A percentile compares a stretch with the other conserved stretches of the same genome.
Evolutionary conservation across 2,888 invertebrate species (phyloP).

Genomic region (Apamea anceps): DNA sequence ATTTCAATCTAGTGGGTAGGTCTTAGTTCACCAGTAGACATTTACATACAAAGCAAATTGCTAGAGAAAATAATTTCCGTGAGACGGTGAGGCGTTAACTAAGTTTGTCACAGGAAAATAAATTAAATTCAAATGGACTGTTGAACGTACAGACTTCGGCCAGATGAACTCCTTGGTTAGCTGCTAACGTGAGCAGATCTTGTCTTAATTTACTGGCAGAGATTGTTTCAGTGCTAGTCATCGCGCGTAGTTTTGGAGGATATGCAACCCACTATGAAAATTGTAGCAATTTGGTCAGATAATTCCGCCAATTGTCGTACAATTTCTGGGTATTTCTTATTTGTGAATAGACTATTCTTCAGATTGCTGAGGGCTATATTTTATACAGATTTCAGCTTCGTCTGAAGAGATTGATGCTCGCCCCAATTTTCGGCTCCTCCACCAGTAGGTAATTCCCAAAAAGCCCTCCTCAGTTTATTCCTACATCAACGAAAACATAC

Average conservation of each 20-base stretch:
- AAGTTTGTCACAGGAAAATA: conserved; percentile 59
- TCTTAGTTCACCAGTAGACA: conserved; percentile 32
- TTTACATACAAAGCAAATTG: conserved; percentile 57
- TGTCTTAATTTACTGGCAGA: conserved; percentile 37
- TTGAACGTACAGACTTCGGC: conserved; percentile 38
- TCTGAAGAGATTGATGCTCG: not conserved
- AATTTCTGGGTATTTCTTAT: not conserved
- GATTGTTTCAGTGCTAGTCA: conserved; percentile 13
- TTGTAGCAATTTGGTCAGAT: not conserved
- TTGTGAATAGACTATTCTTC: not conserved
- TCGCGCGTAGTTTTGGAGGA: not conserved
- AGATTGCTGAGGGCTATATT: not conserved
- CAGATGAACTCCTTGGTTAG: conserved; percentile 37
- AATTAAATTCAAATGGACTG: conserved; percentile 63
- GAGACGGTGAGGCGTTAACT: conserved; percentile 51
- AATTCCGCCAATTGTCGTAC: not conserved
- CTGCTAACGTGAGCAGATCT: conserved; percentile 41
- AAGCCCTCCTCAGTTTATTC: conserved; percentile 44
- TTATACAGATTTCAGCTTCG: not conserved
- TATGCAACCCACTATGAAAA: too few relatives aligned
- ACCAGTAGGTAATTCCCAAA: conserved; percentile 31
- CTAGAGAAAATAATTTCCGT: conserved; percentile 61
- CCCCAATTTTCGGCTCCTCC: conserved; percentile 8
- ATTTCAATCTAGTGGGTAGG: conserved; percentile 29
- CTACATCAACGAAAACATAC: conserved; percentile 58